Evolutionary conservation across 1,140 invertebrate species (phyloP).

Genomic region (Bombus polaris): DNA sequence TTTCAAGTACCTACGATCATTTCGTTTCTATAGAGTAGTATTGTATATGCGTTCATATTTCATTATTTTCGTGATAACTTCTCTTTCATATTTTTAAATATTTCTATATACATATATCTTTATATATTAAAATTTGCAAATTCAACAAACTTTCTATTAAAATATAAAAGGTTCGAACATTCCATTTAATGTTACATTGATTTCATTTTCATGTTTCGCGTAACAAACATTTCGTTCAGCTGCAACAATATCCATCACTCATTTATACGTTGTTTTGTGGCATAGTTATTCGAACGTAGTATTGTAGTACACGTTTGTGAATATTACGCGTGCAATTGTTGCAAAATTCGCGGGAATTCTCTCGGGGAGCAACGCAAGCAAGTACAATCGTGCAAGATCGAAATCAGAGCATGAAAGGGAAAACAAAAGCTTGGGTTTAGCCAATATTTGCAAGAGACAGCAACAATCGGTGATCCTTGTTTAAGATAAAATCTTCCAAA

Average conservation of each 20-base stretch:
- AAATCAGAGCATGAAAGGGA: not conserved
- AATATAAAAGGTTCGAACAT: not conserved
- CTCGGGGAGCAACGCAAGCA: not conserved
- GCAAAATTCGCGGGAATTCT: not conserved
- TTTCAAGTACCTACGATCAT: not conserved
- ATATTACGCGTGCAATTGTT: not conserved
- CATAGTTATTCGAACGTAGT: not conserved
- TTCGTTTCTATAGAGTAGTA: too few relatives aligned
- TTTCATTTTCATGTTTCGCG: not conserved
- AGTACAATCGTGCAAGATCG: not conserved
- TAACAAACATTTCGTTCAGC: not conserved
- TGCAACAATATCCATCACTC: not conserved
- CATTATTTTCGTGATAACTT: not conserved
- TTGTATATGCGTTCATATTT: not conserved
- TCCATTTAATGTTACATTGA: not conserved
- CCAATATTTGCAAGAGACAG: constrained; percentile 8
- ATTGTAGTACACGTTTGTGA: not conserved
- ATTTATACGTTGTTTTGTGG: not conserved
- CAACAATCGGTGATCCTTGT: not conserved
- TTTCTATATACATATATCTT: not conserved
- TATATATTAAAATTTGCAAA: too few relatives aligned
- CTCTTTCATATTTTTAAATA: not conserved
- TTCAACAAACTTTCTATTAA: not conserved
- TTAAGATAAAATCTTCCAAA: not conserved
- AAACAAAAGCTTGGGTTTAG: constrained; percentile 20